A percentile compares a stretch with the other conserved stretches of the same genome.
These are phyloP conservation scores for Galerucella calmariensis DNA, from an alignment of 2,888 invertebrate species.

Conservation along the genomic window DNA sequence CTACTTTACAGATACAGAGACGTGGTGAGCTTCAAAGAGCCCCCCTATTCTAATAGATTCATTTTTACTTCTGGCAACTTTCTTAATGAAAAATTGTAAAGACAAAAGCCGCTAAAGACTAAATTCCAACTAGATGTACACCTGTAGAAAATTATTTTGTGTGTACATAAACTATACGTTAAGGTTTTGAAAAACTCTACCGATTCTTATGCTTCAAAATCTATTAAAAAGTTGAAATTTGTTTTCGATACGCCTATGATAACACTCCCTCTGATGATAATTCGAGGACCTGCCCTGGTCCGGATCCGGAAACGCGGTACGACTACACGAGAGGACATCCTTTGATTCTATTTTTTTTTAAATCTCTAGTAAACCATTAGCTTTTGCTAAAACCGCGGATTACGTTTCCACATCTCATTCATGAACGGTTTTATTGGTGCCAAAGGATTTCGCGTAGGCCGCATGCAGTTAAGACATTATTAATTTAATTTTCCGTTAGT, in stretches of 20 bases:
- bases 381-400: slow-evolving; percentile 44
- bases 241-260: slow-evolving; percentile 34
- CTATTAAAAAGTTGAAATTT: not conserved
- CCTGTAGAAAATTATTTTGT: too few relatives aligned
- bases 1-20: too few relatives aligned
- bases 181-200: too few relatives aligned
- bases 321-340: slow-evolving; percentile 44
- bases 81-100: too few relatives aligned
- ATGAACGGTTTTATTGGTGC: slow-evolving; percentile 2
- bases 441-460: slow-evolving; percentile 11
- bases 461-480: slow-evolving; percentile 4
- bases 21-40: too few relatives aligned
- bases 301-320: slow-evolving; percentile 47
- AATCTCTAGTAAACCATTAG: slow-evolving; percentile 37
- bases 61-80: too few relatives aligned
- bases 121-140: too few relatives aligned
- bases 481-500: not conserved
- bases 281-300: slow-evolving; percentile 38
- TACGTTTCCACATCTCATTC: slow-evolving; percentile 11
- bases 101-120: too few relatives aligned
- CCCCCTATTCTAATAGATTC: too few relatives aligned
- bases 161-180: too few relatives aligned
- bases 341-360: slow-evolving; percentile 42
- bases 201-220: not conserved
- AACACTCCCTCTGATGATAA: slow-evolving; percentile 41